Base-by-base conservation (phyloP, 2,888 invertebrate species). In the Euproctis similis region DNA sequence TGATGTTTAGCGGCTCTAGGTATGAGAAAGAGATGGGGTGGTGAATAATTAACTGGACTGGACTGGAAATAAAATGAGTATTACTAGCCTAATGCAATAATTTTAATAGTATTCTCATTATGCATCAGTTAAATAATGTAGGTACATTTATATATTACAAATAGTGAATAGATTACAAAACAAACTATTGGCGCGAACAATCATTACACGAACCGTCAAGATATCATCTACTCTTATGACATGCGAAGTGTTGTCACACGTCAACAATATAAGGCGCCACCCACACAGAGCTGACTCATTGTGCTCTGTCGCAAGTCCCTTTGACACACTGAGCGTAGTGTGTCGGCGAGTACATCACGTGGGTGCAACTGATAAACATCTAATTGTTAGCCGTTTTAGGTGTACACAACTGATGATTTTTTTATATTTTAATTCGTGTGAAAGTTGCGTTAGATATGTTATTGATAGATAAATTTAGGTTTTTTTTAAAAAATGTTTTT, bases 351-450 rank as follows among this genome's bases (percentile, higher is more conserved):
- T n/a, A n/a, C 4, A 14, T 66, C 21, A 30, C 43, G 74, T 74
- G 78, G 78, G 78, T 70, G 78, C 77, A n/a, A 45, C 39, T 54
- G 77, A 77, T 80, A 75, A 66, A 56, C 64, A 76, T 78, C 78
- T 77, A 77, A 81, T 81, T 78, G 74, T 70, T 62, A 46, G 38
- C 57, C 58, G 56, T 54, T 62, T 67, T 28, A 34, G n/a, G 41
- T 36, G 32, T 33, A 20, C 38, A 28, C 33, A 33, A 32, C 41
- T 30, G 21, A 20, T 30, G 34, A 33, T 32, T 17, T n/a, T 7
- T 7, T 12, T 3, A 13, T n/a, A n/a, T n/a, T n/a, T n/a, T n/a
- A n/a, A n/a, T n/a, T n/a, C 13, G 12, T 23, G 12, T 23, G 23
- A 23, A 23, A 21, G 21, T 21, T 4, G 3, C 9, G 20, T 20